phyloP scores from a whole-genome alignment of 2,797 vertebrate genomes.

The Cyprinella venusta region DNA sequence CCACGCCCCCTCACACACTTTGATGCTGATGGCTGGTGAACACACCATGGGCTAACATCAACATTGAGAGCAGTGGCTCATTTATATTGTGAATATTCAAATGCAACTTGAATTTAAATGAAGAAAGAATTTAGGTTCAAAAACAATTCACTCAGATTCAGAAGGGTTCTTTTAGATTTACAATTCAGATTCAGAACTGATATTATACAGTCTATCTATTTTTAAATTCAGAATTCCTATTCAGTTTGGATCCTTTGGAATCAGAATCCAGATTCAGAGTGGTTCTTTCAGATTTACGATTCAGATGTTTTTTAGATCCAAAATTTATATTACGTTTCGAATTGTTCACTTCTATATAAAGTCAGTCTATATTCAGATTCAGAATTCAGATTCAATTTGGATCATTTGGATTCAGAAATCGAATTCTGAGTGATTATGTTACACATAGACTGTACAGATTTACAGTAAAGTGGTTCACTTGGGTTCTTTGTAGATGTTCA shows the following conservation, averaged over 20 bases:
- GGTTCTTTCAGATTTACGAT: background rate
- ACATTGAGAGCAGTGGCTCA: slow-evolving; percentile 31
- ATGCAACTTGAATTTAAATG: background rate
- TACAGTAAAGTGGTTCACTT: background rate
- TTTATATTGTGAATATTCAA: slow-evolving; percentile 4
- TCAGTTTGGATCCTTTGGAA: background rate
- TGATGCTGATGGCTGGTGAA: slow-evolving; percentile 45
- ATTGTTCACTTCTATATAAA: background rate
- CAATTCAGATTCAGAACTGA: background rate
- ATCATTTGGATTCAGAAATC: background rate
- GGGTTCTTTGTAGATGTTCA: background rate
- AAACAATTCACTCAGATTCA: background rate
- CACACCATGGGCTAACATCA: slow-evolving; percentile 44
- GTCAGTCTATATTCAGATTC: background rate
- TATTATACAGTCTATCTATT: background rate
- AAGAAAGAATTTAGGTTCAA: background rate
- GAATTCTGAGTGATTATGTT: background rate
- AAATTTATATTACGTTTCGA: background rate
- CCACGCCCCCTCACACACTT: slow-evolving; percentile 40
- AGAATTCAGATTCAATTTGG: background rate
- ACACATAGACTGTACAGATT: background rate
- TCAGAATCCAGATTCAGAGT: background rate
- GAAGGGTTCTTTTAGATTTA: background rate
- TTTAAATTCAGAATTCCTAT: background rate
- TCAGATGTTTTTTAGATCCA: background rate